Conservation (phyloP, 2,113 vertebrate genomes). For the Oreochromis aureus region DNA sequence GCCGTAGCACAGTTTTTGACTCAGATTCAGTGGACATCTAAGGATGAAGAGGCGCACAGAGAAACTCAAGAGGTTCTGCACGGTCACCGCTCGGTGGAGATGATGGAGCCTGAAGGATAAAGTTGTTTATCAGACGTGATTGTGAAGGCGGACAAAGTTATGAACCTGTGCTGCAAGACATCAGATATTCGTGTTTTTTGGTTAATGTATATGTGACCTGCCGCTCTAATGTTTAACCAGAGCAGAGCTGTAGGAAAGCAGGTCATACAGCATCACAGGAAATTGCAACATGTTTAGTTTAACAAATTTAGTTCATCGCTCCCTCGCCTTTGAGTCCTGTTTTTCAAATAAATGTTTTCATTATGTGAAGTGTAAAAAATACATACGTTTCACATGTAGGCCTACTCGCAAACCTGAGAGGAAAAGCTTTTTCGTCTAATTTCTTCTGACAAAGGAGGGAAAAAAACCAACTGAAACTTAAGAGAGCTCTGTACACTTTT, state of each 20-base stretch:
- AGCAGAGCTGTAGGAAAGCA: neutral
- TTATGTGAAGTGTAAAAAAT: neutral
- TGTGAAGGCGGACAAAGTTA: neutral
- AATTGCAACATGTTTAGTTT: too few species aligned
- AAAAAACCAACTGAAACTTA: neutral
- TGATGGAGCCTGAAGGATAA: neutral
- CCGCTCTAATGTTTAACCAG: neutral
- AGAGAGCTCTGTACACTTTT: neutral
- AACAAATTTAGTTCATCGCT: neutral
- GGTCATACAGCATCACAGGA: neutral
- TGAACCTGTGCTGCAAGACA: neutral
- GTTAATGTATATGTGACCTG: neutral
- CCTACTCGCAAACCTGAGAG: too few species aligned
- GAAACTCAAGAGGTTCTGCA: neutral
- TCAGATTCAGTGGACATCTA: neutral
- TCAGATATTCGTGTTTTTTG: neutral
- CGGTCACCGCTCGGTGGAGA: neutral
- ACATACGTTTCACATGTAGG: neutral
- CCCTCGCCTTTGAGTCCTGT: fast-evolving
- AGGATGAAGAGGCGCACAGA: neutral
- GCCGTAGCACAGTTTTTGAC: neutral
- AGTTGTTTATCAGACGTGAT: neutral
- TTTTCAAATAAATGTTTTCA: neutral
- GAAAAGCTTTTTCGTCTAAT: neutral
- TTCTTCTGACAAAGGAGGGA: neutral